Evolutionary conservation across 2,797 vertebrate genomes (phyloP).

Genomic region (Onychomys leucogaster): DNA sequence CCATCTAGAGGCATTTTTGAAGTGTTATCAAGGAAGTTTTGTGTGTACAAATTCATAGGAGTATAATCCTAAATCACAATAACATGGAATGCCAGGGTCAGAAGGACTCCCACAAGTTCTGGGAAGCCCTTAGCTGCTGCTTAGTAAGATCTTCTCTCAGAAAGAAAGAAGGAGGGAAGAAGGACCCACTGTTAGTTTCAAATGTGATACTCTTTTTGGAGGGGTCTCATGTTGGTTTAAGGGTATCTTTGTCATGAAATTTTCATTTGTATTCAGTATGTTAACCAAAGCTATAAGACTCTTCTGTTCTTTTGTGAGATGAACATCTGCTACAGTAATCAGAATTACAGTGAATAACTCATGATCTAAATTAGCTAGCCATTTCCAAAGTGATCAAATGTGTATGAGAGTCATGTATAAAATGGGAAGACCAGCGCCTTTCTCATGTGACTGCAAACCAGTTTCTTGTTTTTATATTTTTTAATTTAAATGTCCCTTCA

Average conservation of each 20-base stretch:
- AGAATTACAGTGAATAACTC: constrained; percentile 4
- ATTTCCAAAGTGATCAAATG: constrained; percentile 23
- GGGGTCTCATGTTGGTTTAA: neutral
- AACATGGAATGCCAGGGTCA: neutral
- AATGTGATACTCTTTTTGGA: neutral
- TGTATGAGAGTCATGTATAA: neutral
- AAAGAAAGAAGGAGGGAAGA: neutral
- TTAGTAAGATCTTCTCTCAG: neutral
- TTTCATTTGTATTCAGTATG: neutral
- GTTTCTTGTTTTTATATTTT: neutral
- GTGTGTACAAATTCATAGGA: neutral
- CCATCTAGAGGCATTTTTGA: constrained; percentile 70
- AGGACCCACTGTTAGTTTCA: neutral
- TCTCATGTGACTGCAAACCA: neutral
- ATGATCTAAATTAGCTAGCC: neutral
- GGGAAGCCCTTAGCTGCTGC: neutral
- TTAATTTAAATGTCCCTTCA: constrained; percentile 1
- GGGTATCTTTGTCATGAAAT: constrained; percentile 6
- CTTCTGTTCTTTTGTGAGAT: constrained; percentile 9
- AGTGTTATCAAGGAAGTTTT: neutral
- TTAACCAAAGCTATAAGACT: constrained; percentile 1
- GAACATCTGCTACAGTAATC: neutral
- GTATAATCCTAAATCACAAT: constrained; percentile 29
- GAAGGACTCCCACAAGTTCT: neutral
- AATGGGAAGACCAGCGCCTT: neutral